Evolutionary conservation across 2,797 vertebrate species (phyloP).

Genomic region (Sternotherus odoratus): DNA sequence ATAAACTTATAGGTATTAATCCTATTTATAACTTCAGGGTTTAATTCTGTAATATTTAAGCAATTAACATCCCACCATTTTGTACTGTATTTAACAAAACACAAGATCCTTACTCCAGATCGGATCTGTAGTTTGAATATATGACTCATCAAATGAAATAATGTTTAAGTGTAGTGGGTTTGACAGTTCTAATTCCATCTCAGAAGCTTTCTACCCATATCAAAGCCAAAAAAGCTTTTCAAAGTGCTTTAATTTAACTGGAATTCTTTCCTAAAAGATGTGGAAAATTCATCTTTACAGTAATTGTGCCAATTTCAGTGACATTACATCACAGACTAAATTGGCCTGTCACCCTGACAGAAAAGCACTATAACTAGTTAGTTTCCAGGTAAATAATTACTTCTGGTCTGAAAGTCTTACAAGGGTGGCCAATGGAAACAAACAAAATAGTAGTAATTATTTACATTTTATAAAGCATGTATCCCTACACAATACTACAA

Average conservation of each 20-base stretch:
- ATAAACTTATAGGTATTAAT: background rate
- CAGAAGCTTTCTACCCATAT: slow-evolving; percentile 72
- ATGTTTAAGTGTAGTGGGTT: slow-evolving; percentile 61
- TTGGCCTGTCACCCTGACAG: background rate
- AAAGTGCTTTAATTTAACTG: slow-evolving; percentile 75
- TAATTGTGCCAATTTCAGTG: slow-evolving; percentile 15
- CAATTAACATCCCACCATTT: background rate
- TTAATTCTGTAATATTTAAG: background rate
- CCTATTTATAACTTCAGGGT: slow-evolving; percentile 3
- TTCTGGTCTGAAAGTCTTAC: background rate
- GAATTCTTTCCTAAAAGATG: slow-evolving; percentile 41
- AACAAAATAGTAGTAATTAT: background rate
- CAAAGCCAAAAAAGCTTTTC: slow-evolving; percentile 78
- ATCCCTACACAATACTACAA: background rate
- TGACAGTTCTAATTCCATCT: slow-evolving; percentile 60
- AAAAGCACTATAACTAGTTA: slow-evolving; percentile 10
- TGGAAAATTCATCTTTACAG: slow-evolving; percentile 22
- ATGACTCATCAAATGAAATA: slow-evolving; percentile 67
- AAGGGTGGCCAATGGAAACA: background rate
- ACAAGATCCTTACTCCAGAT: slow-evolving; percentile 31
- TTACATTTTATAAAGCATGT: background rate
- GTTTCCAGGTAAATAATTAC: background rate
- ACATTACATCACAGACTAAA: slow-evolving; percentile 38
- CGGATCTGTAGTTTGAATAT: slow-evolving; percentile 29
- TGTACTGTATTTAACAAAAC: background rate